phyloP scores from a whole-genome alignment of 2,888 invertebrate species.

The Nymphalis polychloros region DNA sequence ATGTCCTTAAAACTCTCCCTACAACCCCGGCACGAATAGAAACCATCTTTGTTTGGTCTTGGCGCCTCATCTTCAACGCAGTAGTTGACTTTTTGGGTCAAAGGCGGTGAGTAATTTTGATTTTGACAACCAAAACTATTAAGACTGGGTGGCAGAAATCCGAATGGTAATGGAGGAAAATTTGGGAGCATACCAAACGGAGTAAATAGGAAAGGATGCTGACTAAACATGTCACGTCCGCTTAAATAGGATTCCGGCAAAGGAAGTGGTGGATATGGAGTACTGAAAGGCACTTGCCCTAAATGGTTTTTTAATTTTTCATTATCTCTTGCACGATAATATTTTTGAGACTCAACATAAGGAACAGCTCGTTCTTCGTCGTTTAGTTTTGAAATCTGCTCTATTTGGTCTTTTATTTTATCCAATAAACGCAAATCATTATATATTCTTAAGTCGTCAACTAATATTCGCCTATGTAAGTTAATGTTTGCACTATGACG shows the following conservation, averaged over 20 bases:
- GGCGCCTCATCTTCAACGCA: slow-evolving; percentile 86
- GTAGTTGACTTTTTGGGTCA: slow-evolving; percentile 77
- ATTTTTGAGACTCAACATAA: slow-evolving; percentile 79
- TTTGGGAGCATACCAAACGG: slow-evolving; percentile 77
- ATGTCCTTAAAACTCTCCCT: slow-evolving; percentile 84
- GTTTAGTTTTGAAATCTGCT: slow-evolving; percentile 89
- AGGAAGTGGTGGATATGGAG: slow-evolving; percentile 65
- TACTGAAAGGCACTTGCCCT: slow-evolving; percentile 57
- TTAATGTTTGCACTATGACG: slow-evolving; percentile 95
- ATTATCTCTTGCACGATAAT: slow-evolving; percentile 66
- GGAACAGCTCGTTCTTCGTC: slow-evolving; percentile 85
- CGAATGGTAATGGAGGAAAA: slow-evolving; percentile 72
- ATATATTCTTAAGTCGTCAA: slow-evolving; percentile 76
- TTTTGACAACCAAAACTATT: slow-evolving; percentile 69
- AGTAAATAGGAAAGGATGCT: slow-evolving; percentile 74
- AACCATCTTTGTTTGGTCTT: slow-evolving; percentile 84
- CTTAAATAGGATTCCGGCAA: slow-evolving; percentile 68
- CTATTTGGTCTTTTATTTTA: slow-evolving; percentile 87
- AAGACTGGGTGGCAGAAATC: slow-evolving; percentile 71
- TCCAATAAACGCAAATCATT: slow-evolving; percentile 75
- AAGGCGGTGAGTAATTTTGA: slow-evolving; percentile 64
- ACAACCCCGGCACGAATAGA: slow-evolving; percentile 87
- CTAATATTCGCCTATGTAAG: slow-evolving; percentile 93
- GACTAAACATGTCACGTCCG: slow-evolving; percentile 69
- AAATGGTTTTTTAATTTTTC: slow-evolving; percentile 63